A percentile compares a stretch with the other conserved stretches of the same genome.
Evolutionary conservation across 2,113 vertebrate species (phyloP).

Genomic region (Corythaeola cristata): DNA sequence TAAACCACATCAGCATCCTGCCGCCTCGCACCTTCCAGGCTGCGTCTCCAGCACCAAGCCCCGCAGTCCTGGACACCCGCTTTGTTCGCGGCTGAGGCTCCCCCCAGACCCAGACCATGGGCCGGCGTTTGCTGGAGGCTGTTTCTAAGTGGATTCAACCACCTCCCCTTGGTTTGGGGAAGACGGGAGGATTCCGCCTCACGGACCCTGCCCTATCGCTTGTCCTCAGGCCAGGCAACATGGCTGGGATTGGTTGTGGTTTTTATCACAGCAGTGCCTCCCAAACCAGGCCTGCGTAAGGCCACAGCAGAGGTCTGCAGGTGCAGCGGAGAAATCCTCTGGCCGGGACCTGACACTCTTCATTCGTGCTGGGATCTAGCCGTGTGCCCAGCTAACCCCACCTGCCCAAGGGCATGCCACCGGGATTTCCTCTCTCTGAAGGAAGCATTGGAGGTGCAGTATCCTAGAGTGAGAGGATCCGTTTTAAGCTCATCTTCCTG

Average conservation of each 20-base stretch:
- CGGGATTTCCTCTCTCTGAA: neutral
- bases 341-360: fast-evolving
- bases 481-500: neutral
- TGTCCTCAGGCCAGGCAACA: no score
- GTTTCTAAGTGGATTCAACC: neutral
- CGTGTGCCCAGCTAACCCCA: neutral
- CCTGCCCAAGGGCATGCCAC: fast-evolving
- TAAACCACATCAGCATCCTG: neutral
- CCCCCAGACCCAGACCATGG: neutral
- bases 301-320: neutral
- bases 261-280: fast-evolving
- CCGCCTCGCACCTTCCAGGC: neutral
- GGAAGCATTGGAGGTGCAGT: neutral
- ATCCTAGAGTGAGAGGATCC: neutral
- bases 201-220: fast-evolving
- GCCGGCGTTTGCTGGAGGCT: neutral
- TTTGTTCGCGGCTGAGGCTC: fast-evolving
- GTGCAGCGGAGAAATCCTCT: no score
- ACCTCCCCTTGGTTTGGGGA: no score
- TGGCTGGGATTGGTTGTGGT: neutral
- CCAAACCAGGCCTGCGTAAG: neutral
- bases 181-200: neutral
- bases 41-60: neutral
- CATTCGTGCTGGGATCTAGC: neutral
- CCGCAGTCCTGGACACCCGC: fast-evolving